Percentiles rank a stretch among this genome's conserved stretches.
These are phyloP conservation scores for Petrolisthes cinctipes DNA, from an alignment of 2,888 invertebrate genomes.

Conservation along the genomic window DNA sequence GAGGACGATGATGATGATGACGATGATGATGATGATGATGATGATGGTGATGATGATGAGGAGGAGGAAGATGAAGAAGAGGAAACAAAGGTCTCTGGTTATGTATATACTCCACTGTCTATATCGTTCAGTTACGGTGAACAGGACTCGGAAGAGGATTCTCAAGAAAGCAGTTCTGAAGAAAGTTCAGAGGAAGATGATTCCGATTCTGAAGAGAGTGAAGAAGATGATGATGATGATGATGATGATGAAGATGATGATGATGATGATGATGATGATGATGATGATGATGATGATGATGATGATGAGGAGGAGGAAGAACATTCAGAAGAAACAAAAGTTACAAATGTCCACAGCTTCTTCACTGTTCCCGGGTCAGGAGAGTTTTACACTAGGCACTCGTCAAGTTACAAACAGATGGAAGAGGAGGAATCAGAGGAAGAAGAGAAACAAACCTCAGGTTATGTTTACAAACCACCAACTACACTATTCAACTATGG, in stretches of 20 bases:
- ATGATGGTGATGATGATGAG: neutral
- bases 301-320: neutral
- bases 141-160: no score
- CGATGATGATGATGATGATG: neutral
- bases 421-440: neutral
- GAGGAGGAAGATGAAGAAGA: neutral
- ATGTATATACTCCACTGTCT: no score
- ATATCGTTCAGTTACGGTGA: no score
- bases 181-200: neutral
- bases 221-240: neutral
- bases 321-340: neutral
- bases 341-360: no score
- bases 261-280: neutral
- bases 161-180: no score
- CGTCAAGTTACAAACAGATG: neutral
- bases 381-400: no score
- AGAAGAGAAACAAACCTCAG: neutral
- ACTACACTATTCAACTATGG: neutral
- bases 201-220: neutral
- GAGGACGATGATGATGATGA: neutral
- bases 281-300: neutral
- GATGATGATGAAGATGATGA: slow-evolving; percentile 7
- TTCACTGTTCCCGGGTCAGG: no score
- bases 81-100: no score
- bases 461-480: neutral